phyloP scores from a whole-genome alignment of 2,888 invertebrate species.

The Andrena chrysosceles region DNA sequence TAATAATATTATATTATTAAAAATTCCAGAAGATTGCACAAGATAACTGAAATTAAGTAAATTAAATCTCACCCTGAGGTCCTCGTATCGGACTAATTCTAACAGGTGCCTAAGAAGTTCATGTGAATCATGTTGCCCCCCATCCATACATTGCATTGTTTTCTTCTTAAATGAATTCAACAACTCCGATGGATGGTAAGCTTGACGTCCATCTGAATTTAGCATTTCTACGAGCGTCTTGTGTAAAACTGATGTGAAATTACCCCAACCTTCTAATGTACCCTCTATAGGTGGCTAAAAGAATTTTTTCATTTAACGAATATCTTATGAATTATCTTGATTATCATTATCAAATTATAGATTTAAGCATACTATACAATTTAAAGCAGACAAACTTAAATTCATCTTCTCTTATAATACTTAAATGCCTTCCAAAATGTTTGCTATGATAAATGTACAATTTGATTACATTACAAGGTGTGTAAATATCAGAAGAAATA shows the following conservation, averaged over 20 bases:
- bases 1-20: too few relatives aligned
- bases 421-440: too few relatives aligned
- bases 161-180: conserved; percentile 88
- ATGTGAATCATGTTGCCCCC: conserved; percentile 98
- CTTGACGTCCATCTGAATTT: conserved; percentile 87
- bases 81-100: conserved; percentile 93
- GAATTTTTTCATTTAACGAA: conserved; percentile 4
- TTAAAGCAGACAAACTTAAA: too few relatives aligned
- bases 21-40: too few relatives aligned
- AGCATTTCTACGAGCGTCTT: conserved; percentile 90
- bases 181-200: conserved; percentile 89
- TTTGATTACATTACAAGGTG: too few relatives aligned
- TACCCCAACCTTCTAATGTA: conserved; percentile 89
- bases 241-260: conserved; percentile 89
- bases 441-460: too few relatives aligned
- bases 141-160: conserved; percentile 95
- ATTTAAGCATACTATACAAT: too few relatives aligned
- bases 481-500: too few relatives aligned
- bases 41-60: too few relatives aligned
- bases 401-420: too few relatives aligned
- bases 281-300: conserved; percentile 88
- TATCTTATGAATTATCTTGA: neutral
- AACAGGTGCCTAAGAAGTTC: conserved; percentile 96
- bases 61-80: conserved; percentile 83
- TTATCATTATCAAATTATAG: too few relatives aligned